These are phyloP conservation scores for Intellagama lesueurii DNA, from an alignment of 2,797 vertebrate genomes.

Conservation along the genomic window DNA sequence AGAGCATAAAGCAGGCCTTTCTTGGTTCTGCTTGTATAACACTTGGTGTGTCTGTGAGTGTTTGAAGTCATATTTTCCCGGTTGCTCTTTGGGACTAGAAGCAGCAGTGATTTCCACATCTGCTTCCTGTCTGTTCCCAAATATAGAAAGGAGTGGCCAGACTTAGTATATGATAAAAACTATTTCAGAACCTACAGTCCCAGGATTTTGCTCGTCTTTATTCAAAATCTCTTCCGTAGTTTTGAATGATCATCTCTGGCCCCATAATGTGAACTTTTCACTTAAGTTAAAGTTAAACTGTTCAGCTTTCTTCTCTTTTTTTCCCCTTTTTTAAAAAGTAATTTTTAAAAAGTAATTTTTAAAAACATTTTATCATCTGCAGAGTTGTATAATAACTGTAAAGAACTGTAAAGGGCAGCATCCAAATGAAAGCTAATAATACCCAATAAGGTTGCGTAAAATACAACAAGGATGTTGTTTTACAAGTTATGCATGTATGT, in stretches of 20 bases:
- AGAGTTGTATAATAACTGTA: neutral
- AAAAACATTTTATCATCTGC: neutral
- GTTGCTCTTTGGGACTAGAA: conserved; percentile 29
- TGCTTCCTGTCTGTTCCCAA: conserved; percentile 53
- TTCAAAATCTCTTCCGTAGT: neutral
- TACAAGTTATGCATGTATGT: neutral
- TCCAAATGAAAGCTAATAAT: neutral
- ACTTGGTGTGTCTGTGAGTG: neutral
- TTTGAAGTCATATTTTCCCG: conserved; percentile 20
- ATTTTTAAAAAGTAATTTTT: neutral
- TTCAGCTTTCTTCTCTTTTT: neutral
- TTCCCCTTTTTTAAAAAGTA: neutral
- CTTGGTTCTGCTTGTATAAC: conserved; percentile 60
- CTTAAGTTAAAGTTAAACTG: neutral
- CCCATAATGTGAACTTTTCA: neutral
- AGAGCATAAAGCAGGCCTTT: conserved; percentile 67
- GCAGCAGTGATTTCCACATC: conserved; percentile 37
- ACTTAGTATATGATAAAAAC: neutral
- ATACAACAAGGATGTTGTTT: neutral
- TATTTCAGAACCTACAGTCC: neutral
- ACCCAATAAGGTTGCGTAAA: neutral
- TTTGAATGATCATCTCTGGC: neutral
- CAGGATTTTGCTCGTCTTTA: neutral
- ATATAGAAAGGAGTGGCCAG: conserved; percentile 12
- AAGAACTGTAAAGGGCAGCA: neutral